These are phyloP conservation scores for Lithophane leautieri DNA, from an alignment of 2,888 invertebrate genomes.

Conservation along the genomic window DNA sequence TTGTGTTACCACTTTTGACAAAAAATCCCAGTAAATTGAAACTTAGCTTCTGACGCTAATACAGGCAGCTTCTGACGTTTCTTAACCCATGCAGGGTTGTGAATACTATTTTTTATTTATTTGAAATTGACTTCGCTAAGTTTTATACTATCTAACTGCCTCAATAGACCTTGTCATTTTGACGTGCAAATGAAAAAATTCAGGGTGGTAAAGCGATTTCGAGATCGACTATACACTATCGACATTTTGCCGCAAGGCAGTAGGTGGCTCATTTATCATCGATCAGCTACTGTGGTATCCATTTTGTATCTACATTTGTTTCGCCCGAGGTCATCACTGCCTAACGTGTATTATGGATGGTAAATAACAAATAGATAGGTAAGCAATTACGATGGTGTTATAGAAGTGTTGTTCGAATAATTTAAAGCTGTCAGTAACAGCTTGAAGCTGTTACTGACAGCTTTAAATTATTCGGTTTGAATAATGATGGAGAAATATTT, in stretches of 20 bases:
- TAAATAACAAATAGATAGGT: slow-evolving; percentile 16
- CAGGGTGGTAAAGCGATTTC: background rate
- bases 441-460: too few species aligned
- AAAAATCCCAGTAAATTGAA: background rate
- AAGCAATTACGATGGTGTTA: slow-evolving; percentile 7
- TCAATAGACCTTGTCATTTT: background rate
- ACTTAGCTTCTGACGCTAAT: background rate
- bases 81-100: background rate
- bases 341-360: slow-evolving; percentile 26
- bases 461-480: too few species aligned
- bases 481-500: slow-evolving; percentile 15
- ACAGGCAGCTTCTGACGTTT: background rate
- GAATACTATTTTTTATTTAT: background rate
- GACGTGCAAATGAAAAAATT: background rate
- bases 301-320: slow-evolving; percentile 42
- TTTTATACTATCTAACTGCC: background rate
- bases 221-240: slow-evolving; percentile 34
- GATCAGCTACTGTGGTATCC: slow-evolving; percentile 46
- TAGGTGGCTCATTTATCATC: slow-evolving; percentile 47
- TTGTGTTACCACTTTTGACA: background rate
- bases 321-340: slow-evolving; percentile 35
- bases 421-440: slow-evolving; percentile 21
- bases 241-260: slow-evolving; percentile 38
- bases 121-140: background rate
- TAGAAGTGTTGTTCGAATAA: background rate